Conservation (phyloP, 2,888 invertebrate genomes). For the Colletes collaris region DNA sequence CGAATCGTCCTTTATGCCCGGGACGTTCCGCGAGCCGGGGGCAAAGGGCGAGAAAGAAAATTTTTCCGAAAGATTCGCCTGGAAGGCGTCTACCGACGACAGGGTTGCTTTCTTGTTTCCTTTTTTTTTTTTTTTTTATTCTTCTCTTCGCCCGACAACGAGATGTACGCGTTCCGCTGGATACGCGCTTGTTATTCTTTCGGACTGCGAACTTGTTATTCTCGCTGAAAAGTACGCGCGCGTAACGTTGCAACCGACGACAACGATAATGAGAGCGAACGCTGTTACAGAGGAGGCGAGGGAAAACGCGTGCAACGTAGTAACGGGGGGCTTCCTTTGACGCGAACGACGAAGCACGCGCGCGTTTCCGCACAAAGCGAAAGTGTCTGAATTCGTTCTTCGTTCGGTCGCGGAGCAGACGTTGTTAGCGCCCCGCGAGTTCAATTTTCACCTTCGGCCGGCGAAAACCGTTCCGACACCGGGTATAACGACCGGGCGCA, state of each 20-base stretch:
- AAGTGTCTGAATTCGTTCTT: slow-evolving; percentile 11
- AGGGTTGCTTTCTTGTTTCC: background rate
- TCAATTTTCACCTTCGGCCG: slow-evolving; percentile 12
- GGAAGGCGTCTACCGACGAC: background rate
- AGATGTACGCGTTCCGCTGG: slow-evolving; percentile 3
- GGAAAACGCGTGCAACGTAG: background rate
- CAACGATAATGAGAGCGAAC: slow-evolving; percentile 35
- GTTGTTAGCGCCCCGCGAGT: background rate
- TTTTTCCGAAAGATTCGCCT: slow-evolving; percentile 42
- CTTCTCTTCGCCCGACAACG: slow-evolving; percentile 26
- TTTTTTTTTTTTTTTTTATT: slow-evolving; percentile 8
- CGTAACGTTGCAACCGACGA: background rate
- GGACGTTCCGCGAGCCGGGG: slow-evolving; percentile 42
- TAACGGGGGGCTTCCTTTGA: slow-evolving; percentile 15
- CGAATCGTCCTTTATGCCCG: slow-evolving; percentile 73
- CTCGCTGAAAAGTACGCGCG: slow-evolving; percentile 7
- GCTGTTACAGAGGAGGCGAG: background rate
- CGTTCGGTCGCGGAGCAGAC: background rate
- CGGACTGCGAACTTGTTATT: slow-evolving; percentile 36
- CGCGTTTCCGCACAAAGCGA: slow-evolving; percentile 3
- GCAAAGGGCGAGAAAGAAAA: slow-evolving; percentile 28
- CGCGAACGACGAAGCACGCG: background rate
- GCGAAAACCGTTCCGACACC: background rate
- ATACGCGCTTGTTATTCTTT: slow-evolving; percentile 47
- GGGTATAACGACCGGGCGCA: slow-evolving; percentile 29